Conservation (phyloP, 2,797 vertebrate species). For the Brachyrhaphis roseni region DNA sequence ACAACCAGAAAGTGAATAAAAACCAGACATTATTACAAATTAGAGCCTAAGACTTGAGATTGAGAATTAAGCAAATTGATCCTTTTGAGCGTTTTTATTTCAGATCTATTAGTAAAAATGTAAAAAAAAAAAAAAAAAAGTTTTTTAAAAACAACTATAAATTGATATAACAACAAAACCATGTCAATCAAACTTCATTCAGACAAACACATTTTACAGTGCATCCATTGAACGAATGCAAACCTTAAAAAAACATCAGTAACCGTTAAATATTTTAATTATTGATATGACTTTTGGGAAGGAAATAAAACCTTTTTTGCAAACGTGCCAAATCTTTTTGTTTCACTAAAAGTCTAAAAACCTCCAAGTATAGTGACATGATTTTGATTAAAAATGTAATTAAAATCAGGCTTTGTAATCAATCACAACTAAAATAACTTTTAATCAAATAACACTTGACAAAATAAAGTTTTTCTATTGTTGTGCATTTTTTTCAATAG, state of each 20-base stretch:
- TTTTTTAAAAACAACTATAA: not conserved
- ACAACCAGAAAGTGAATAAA: too few relatives aligned
- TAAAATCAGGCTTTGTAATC: not conserved
- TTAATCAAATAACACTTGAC: not conserved
- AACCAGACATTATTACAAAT: not conserved
- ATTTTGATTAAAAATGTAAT: not conserved
- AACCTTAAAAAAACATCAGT: not conserved
- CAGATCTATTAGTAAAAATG: not conserved
- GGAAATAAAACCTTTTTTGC: not conserved
- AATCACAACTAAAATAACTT: not conserved
- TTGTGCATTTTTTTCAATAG: not conserved
- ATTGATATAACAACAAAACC: not conserved
- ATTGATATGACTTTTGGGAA: not conserved
- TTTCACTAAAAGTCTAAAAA: not conserved
- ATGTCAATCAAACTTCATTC: not conserved
- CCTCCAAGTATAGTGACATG: not conserved
- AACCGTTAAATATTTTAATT: not conserved
- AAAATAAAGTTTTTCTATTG: not conserved
- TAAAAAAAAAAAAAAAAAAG: too few relatives aligned
- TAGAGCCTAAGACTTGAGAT: not conserved
- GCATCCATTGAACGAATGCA: not conserved
- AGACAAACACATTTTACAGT: not conserved
- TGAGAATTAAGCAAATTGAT: not conserved
- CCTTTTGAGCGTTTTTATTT: not conserved
- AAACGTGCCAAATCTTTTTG: not conserved